These are phyloP conservation scores for Synergus umbraculus DNA, from an alignment of 2,888 invertebrate species.

Conservation along the genomic window DNA sequence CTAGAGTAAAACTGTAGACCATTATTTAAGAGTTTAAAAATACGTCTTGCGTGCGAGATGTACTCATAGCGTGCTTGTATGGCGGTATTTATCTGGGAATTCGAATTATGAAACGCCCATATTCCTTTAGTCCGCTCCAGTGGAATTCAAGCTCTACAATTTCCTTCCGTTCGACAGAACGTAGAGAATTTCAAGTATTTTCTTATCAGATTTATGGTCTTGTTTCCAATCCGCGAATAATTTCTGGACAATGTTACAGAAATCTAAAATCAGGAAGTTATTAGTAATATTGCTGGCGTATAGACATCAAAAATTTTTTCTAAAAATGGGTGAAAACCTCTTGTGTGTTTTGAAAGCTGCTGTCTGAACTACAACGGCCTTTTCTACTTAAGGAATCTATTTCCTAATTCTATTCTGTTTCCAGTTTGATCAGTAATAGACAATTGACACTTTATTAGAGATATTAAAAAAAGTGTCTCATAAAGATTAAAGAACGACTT, in stretches of 20 bases:
- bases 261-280: neutral
- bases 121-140: conserved; percentile 13
- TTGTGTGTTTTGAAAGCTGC: too few species aligned
- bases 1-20: neutral
- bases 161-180: conserved; percentile 43
- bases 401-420: too few species aligned
- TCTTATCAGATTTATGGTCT: conserved; percentile 12
- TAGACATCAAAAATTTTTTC: neutral
- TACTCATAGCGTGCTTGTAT: neutral
- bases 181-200: conserved; percentile 34
- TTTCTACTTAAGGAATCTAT: too few species aligned
- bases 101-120: conserved; percentile 43
- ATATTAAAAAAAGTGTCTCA: neutral
- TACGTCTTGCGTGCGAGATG: conserved; percentile 14
- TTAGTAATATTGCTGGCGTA: neutral
- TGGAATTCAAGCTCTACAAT: conserved; percentile 39
- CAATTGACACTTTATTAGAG: too few species aligned
- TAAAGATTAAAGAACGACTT: neutral
- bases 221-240: neutral
- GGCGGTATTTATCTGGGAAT: conserved; percentile 44
- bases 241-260: neutral
- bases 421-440: too few species aligned
- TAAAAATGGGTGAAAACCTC: too few species aligned
- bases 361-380: too few species aligned
- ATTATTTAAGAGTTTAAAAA: neutral